Evolutionary conservation across 2,113 vertebrate genomes (phyloP).

Genomic region (Tricholaema leucomelas): DNA sequence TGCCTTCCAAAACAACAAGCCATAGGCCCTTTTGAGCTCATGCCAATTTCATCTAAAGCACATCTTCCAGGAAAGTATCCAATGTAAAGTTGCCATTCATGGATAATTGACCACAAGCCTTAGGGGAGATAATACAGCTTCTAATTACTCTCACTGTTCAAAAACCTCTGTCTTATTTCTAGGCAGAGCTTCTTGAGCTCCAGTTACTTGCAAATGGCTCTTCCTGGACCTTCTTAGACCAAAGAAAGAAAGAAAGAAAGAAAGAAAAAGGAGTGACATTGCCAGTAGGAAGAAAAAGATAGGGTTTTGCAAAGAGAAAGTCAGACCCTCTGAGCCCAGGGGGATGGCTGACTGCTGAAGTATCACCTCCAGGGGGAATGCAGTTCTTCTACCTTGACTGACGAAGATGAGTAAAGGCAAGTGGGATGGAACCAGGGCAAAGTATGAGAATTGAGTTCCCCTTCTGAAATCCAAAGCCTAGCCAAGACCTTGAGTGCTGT

Average conservation of each 20-base stretch:
- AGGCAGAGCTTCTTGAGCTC: neutral
- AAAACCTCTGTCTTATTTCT: neutral
- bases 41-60: neutral
- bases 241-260: neutral
- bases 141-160: constrained; percentile 41
- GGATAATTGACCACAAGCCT: constrained; percentile 39
- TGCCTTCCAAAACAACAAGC: constrained; percentile 23
- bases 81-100: neutral
- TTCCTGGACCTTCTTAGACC: neutral
- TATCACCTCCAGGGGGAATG: neutral
- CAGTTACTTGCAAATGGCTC: neutral
- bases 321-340: neutral
- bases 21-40: neutral
- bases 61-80: neutral
- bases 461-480: neutral
- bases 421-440: neutral
- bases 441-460: neutral
- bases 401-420: neutral
- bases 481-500: too few species aligned
- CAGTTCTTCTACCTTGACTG: neutral
- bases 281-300: neutral
- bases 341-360: constrained; percentile 27
- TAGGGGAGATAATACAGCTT: neutral
- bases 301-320: neutral
- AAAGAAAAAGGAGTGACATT: neutral